These are phyloP conservation scores for Trachelus iudaicus DNA, from an alignment of 2,888 invertebrate genomes.

Conservation along the genomic window DNA sequence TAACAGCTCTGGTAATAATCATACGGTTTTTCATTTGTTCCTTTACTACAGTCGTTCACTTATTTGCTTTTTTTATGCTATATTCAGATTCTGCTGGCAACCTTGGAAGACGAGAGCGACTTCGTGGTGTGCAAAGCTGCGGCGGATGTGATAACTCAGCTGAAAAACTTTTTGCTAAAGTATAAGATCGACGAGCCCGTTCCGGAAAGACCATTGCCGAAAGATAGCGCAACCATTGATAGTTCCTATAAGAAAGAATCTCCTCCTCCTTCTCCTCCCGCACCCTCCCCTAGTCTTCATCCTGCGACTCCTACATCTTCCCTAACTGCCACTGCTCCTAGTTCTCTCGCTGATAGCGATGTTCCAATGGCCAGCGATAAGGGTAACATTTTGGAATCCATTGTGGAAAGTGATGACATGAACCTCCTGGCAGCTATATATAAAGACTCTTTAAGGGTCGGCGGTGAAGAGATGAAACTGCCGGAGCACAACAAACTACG, in stretches of 20 bases:
- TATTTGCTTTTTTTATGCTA: neutral
- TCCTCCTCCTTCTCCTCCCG: neutral
- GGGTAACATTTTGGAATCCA: conserved; percentile 42
- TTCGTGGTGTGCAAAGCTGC: conserved; percentile 76
- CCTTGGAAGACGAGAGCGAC: conserved; percentile 77
- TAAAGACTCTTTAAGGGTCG: conserved; percentile 66
- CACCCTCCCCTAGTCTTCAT: neutral
- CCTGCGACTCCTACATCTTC: neutral
- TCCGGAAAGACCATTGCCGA: conserved; percentile 37
- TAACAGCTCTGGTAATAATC: neutral
- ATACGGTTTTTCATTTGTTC: neutral
- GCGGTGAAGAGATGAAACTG: conserved; percentile 50
- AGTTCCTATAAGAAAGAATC: conserved; percentile 24
- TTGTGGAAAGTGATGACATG: conserved; percentile 73
- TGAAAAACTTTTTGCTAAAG: conserved; percentile 68
- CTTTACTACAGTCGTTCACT: neutral
- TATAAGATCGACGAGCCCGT: conserved; percentile 55
- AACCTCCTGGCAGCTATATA: conserved; percentile 74
- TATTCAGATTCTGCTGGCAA: conserved; percentile 70
- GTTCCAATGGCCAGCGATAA: neutral
- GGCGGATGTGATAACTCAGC: conserved; percentile 68
- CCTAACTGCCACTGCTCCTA: neutral
- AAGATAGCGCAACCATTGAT: conserved; percentile 51
- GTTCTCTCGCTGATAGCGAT: neutral
- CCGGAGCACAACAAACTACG: conserved; percentile 54